phyloP scores from a whole-genome alignment of 2,888 invertebrate genomes.

The Nephrocerus scutellatus region DNA sequence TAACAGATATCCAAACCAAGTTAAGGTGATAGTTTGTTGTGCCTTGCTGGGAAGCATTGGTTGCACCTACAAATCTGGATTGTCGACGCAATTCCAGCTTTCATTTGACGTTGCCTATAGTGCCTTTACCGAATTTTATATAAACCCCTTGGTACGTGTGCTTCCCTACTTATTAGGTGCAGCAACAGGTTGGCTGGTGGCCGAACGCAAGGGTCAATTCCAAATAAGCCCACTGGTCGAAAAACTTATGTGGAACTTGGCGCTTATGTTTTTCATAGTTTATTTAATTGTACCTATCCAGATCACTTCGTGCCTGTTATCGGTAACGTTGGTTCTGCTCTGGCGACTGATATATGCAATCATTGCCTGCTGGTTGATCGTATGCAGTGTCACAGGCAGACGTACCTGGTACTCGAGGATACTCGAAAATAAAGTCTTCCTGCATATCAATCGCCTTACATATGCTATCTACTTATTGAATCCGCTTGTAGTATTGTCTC shows the following conservation, averaged over 20 bases:
- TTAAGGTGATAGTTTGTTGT: constrained; percentile 13
- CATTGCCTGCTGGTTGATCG: constrained; percentile 49
- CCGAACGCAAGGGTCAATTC: too few species aligned
- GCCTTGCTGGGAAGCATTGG: constrained; percentile 16
- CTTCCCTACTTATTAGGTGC: constrained; percentile 47
- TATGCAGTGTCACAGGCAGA: constrained; percentile 51
- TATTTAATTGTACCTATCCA: constrained; percentile 25
- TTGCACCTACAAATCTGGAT: constrained; percentile 21
- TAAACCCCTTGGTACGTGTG: constrained; percentile 46
- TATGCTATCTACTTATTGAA: constrained; percentile 52
- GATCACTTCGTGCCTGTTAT: constrained; percentile 40
- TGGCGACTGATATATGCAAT: constrained; percentile 49
- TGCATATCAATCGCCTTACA: constrained; percentile 49
- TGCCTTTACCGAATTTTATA: constrained; percentile 38
- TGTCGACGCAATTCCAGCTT: constrained; percentile 17
- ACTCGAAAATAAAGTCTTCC: constrained; percentile 26
- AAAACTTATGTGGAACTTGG: constrained; percentile 25
- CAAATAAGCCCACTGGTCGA: too few species aligned
- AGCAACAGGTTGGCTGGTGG: constrained; percentile 42
- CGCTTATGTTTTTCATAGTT: constrained; percentile 23
- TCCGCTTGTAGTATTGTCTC: constrained; percentile 48
- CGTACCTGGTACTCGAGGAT: constrained; percentile 34
- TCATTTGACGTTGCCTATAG: constrained; percentile 29
- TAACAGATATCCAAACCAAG: constrained; percentile 21
- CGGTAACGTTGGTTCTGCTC: constrained; percentile 47